Evolutionary conservation across 2,888 invertebrate genomes (phyloP).

Genomic region (Perizoma affinitatum): DNA sequence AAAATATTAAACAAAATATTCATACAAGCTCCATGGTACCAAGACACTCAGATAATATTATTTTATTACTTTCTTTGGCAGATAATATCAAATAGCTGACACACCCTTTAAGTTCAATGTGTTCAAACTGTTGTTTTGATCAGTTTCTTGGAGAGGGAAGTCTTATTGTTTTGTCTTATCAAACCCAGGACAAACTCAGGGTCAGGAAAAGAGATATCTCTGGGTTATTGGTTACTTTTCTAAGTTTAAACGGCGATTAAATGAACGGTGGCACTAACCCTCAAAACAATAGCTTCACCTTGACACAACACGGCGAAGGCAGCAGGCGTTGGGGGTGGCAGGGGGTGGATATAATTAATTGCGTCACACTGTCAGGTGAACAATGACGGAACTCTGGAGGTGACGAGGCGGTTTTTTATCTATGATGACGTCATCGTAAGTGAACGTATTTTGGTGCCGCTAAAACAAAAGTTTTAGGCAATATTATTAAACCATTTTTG

Average conservation of each 20-base stretch:
- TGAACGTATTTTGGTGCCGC: constrained; percentile 12
- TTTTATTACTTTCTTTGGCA: too few relatives aligned
- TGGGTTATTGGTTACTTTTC: too few relatives aligned
- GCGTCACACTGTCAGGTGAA: constrained; percentile 78
- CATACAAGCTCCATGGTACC: too few relatives aligned
- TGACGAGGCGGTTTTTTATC: constrained; percentile 70
- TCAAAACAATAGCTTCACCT: constrained; percentile 75
- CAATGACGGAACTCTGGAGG: constrained; percentile 66
- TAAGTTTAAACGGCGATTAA: too few relatives aligned
- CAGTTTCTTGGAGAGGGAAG: too few relatives aligned
- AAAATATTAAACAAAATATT: too few relatives aligned
- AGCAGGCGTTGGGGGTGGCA: constrained; percentile 42
- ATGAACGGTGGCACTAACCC: constrained; percentile 29
- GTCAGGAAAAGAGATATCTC: too few relatives aligned
- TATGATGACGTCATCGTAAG: constrained; percentile 27
- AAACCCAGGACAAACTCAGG: not conserved
- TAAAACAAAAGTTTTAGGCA: constrained; percentile 22
- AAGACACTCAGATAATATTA: too few relatives aligned
- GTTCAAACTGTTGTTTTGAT: too few relatives aligned
- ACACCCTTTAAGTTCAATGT: too few relatives aligned
- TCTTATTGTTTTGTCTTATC: not conserved
- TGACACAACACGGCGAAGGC: constrained; percentile 68
- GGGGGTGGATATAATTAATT: constrained; percentile 69
- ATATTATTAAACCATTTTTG: too few relatives aligned
- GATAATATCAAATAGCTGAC: too few relatives aligned